A percentile compares a stretch with the other conserved stretches of the same genome.
Evolutionary conservation across 35 echinoderm and acorn worm species (phyloP).

Genomic region (Strongylocentrotus purpuratus): DNA sequence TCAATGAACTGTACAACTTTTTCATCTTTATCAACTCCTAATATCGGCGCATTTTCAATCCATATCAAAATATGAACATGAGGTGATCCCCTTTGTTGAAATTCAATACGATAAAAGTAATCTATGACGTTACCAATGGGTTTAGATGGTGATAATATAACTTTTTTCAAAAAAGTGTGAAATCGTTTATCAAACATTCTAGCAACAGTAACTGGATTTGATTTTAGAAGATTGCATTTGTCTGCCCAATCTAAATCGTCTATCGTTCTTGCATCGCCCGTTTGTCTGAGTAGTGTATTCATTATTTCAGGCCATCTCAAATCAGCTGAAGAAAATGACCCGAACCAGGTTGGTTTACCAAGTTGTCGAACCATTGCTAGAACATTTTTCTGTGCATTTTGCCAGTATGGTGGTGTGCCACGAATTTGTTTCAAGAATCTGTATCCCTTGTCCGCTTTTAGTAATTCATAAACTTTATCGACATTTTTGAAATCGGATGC

Average conservation of each 20-base stretch:
- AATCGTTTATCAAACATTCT: slow-evolving; percentile 70
- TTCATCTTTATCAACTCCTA: slow-evolving; percentile 40
- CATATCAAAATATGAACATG: slow-evolving; percentile 64
- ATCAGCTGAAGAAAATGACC: slow-evolving; percentile 70
- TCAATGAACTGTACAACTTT: slow-evolving; percentile 62
- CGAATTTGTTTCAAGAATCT: slow-evolving; percentile 74
- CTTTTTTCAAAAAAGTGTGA: slow-evolving; percentile 64
- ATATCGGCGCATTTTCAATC: slow-evolving; percentile 62
- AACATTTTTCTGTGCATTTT: slow-evolving; percentile 69
- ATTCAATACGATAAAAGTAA: slow-evolving; percentile 65
- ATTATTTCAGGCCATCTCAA: slow-evolving; percentile 67
- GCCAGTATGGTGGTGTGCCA: slow-evolving; percentile 82
- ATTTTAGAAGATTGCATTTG: slow-evolving; percentile 54
- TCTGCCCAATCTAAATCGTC: slow-evolving; percentile 59
- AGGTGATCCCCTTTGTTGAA: slow-evolving; percentile 57
- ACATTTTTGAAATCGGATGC: background rate
- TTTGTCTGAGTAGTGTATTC: slow-evolving; percentile 45
- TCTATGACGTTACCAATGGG: slow-evolving; percentile 67
- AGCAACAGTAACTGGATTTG: slow-evolving; percentile 68
- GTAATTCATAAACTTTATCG: background rate
- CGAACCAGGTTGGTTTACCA: slow-evolving; percentile 73
- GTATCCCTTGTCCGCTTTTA: slow-evolving; percentile 61
- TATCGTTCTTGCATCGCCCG: slow-evolving; percentile 43
- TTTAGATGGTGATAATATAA: slow-evolving; percentile 51
- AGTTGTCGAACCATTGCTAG: slow-evolving; percentile 78